Evolutionary conservation across 2,797 vertebrate genomes (phyloP), one percentile per base, ranked within the genome.

Genomic region (Darevskia nairensis): DNA sequence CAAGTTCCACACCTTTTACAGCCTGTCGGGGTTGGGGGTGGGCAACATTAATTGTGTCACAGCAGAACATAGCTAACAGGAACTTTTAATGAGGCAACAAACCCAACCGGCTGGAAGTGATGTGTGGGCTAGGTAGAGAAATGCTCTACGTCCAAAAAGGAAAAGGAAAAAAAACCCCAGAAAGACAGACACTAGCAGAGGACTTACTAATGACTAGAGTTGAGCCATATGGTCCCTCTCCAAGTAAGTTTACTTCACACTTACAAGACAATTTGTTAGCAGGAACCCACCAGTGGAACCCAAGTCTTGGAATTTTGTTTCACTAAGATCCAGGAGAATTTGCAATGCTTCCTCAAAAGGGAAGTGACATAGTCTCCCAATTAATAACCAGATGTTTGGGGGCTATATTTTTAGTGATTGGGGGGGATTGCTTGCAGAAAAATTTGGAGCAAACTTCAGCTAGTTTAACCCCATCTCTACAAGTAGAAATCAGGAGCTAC

Each of bases 251-350:
- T 76, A 92, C 91, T 90, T 91, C 19, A 13, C 90, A 92, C 84
- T 90, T 92, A 84, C 86, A 89, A 88, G 93, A 87, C 87, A 85
- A 72, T 9, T 46, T 87, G 88, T 76, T 41, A 91, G 88, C 91
- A 92, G 84, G 85, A 90, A 86, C 92, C 84, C 4, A 6, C 25
- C 39, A 78, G 83, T 75, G 82, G 75, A 77, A 39, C 72, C 46
- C 90, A 93, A 87, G 85, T 68, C 86, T 11, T 84, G 87, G 74
- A 85, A 90, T 44, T 6, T 85, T 71, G 80, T 79, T 32, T 86
- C 91, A 86, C 71, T 64, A 32, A 5, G 0, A 39, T 4, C 8
- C 39, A 27, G 77, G 23, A 9, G 82, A 19, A 86, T 75, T 79
- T n/a, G 17, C 0, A 90, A 86, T 79, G 29, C 89, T 79, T 90